Conservation (phyloP, 2,797 vertebrate genomes). For the Darevskia mixta region DNA sequence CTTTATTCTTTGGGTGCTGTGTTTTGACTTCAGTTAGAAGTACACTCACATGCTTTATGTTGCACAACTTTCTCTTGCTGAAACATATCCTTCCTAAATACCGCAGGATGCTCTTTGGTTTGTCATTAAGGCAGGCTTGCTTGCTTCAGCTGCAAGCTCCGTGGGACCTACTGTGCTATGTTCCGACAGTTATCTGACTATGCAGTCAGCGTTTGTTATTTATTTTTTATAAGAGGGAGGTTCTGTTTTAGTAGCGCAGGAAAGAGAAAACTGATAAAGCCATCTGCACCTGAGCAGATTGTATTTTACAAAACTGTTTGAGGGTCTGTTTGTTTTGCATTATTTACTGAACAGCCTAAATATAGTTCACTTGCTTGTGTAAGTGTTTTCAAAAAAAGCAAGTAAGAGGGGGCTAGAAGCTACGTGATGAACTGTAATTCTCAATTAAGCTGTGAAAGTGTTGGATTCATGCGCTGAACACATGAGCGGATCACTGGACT, state of each 20-base stretch:
- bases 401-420: background rate
- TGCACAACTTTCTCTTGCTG: slow-evolving; percentile 22
- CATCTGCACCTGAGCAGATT: slow-evolving; percentile 70
- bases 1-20: background rate
- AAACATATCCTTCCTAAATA: background rate
- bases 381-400: slow-evolving; percentile 16
- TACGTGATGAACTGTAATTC: background rate
- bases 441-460: background rate
- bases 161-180: slow-evolving; percentile 47
- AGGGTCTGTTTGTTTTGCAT: slow-evolving; percentile 45
- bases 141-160: slow-evolving; percentile 40
- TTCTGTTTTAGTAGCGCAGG: slow-evolving; percentile 32
- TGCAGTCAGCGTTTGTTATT: slow-evolving; percentile 40
- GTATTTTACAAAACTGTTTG: slow-evolving; percentile 57
- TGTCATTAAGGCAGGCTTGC: background rate
- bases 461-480: background rate
- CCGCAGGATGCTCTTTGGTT: background rate
- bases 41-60: background rate
- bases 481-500: background rate
- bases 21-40: slow-evolving; percentile 14
- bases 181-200: slow-evolving; percentile 53
- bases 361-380: slow-evolving; percentile 22
- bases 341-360: slow-evolving; percentile 21
- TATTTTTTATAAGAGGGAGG: slow-evolving; percentile 46
- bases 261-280: slow-evolving; percentile 64